A percentile compares a stretch with the other conserved stretches of the same genome.
phyloP scores from a whole-genome alignment of 2,113 vertebrate genomes.

The Grallaria varia region DNA sequence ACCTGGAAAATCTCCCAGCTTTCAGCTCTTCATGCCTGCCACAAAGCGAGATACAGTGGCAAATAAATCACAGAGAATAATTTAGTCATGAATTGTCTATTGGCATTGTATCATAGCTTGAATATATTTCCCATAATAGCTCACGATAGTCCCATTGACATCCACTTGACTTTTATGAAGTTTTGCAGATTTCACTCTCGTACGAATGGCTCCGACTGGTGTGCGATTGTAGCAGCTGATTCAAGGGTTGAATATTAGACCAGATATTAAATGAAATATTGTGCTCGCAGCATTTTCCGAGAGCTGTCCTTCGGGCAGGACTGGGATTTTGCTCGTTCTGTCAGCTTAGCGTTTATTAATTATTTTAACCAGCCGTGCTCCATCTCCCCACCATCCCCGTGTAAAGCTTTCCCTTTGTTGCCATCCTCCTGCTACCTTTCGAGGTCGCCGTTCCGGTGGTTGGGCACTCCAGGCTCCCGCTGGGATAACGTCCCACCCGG shows the following conservation, averaged over 20 bases:
- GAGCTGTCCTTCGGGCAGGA: neutral
- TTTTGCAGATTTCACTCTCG: slow-evolving; percentile 35
- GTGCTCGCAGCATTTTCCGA: neutral
- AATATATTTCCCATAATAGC: slow-evolving; percentile 58
- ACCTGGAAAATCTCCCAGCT: slow-evolving; percentile 19
- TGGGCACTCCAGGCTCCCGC: slow-evolving; percentile 2
- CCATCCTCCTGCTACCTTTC: neutral
- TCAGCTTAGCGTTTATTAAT: neutral
- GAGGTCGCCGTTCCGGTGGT: slow-evolving; percentile 18
- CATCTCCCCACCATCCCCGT: neutral
- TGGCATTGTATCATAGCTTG: slow-evolving; percentile 54
- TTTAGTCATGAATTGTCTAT: slow-evolving; percentile 42
- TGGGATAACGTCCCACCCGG: slow-evolving; percentile 1
- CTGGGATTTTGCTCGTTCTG: neutral
- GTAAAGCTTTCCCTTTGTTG: slow-evolving; percentile 1
- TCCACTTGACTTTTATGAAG: slow-evolving; percentile 66
- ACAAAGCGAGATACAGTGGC: neutral
- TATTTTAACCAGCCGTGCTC: slow-evolving; percentile 7
- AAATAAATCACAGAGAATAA: slow-evolving; percentile 48
- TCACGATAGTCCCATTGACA: slow-evolving; percentile 59
- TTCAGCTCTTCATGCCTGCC: neutral
- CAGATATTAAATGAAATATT: neutral
- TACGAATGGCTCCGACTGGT: neutral
- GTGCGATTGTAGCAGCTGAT: neutral
- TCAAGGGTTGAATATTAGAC: neutral